Evolutionary conservation across 1,140 invertebrate genomes (phyloP).

Genomic region (Macrotrachela quadricornifera): DNA sequence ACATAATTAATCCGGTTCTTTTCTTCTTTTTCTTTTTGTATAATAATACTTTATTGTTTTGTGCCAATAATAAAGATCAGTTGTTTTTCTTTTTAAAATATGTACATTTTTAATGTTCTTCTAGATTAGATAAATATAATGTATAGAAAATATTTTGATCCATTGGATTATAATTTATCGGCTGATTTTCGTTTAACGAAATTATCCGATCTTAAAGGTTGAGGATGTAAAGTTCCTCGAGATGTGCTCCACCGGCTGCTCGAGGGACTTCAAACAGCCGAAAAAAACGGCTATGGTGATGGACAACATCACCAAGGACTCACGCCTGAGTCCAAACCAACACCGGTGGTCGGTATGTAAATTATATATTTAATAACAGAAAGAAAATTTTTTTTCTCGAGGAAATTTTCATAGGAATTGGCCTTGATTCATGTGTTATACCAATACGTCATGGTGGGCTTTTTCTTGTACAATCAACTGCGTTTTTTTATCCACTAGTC

Average conservation of each 20-base stretch:
- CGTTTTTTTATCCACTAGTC: conserved; percentile 92
- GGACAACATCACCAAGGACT: neutral
- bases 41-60: too few relatives aligned
- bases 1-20: neutral
- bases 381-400: neutral
- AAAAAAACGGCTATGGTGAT: neutral
- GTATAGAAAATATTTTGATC: too few relatives aligned
- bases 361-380: neutral
- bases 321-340: neutral
- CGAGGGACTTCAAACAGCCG: conserved; percentile 52
- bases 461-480: conserved; percentile 85
- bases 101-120: too few relatives aligned
- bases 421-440: conserved; percentile 68
- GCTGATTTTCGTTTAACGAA: conserved; percentile 68
- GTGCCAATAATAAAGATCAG: too few relatives aligned
- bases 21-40: neutral
- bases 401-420: conserved; percentile 43
- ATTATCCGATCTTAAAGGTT: conserved; percentile 91
- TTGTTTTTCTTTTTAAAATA: too few relatives aligned
- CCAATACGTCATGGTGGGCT: conserved; percentile 65
- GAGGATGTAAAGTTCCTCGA: conserved; percentile 96
- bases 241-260: conserved; percentile 82
- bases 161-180: neutral
- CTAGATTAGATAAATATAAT: too few relatives aligned
- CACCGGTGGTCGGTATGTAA: neutral